Conservation (phyloP, 2,113 vertebrate genomes). For the Phylloscopus trochilus region DNA sequence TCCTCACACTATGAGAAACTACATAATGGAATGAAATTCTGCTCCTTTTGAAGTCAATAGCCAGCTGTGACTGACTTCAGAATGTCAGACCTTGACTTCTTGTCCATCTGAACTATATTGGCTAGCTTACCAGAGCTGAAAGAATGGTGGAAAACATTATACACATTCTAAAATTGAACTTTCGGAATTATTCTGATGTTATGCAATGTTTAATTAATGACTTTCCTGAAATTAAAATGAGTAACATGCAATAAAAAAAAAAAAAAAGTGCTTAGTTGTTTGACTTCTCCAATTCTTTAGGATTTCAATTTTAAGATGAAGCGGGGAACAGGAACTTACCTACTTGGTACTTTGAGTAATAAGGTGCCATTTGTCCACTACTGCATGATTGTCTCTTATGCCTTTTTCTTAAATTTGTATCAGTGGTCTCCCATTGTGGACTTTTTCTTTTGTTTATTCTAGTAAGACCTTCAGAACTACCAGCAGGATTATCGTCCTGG, state of each 20-base stretch:
- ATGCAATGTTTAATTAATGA: not conserved
- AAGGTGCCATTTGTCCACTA: slow-evolving; percentile 83
- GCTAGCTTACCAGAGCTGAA: not conserved
- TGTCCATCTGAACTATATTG: not conserved
- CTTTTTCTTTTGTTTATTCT: slow-evolving; percentile 78
- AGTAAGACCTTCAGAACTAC: slow-evolving; percentile 67
- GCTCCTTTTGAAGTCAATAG: not conserved
- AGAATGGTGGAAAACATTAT: not conserved
- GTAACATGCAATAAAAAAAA: slow-evolving; percentile 1
- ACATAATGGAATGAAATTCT: not conserved
- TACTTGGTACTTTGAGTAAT: slow-evolving; percentile 88
- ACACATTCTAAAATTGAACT: not conserved
- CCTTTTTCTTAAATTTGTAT: slow-evolving; percentile 80
- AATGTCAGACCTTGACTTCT: not conserved
- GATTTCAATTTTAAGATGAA: slow-evolving; percentile 60
- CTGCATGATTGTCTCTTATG: slow-evolving; percentile 83
- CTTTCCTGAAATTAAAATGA: not conserved
- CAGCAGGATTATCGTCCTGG: slow-evolving; percentile 48
- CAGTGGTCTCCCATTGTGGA: slow-evolving; percentile 73
- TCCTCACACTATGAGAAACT: not conserved
- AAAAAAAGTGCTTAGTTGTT: not conserved
- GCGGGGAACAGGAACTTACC: slow-evolving; percentile 82
- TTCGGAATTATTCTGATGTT: not conserved
- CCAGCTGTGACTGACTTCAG: not conserved
- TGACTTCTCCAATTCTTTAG: not conserved